These are phyloP conservation scores for Zhuqinia jingwanae DNA, from an alignment of 2,888 invertebrate species.

Conservation along the genomic window DNA sequence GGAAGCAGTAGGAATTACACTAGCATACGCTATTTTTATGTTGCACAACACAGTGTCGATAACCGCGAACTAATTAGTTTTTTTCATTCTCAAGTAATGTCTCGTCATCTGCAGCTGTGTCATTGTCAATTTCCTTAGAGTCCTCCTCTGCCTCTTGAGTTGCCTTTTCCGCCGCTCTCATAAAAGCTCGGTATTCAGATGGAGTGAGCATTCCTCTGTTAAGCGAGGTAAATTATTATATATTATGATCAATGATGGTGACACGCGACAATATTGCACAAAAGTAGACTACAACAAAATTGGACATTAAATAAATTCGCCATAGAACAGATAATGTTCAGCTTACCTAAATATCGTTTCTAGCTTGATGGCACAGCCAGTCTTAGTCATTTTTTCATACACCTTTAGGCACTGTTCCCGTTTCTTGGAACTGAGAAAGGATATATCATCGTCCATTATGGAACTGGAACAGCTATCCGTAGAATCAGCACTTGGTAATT, in stretches of 20 bases:
- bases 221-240: neutral
- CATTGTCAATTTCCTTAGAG: neutral
- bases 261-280: too few species aligned
- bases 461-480: constrained; percentile 45
- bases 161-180: constrained; percentile 74
- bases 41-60: too few species aligned
- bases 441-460: constrained; percentile 62
- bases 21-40: too few species aligned
- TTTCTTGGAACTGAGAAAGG: constrained; percentile 75
- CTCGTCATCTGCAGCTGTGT: neutral
- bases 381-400: constrained; percentile 78
- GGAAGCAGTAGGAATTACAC: too few species aligned
- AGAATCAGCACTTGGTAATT: constrained; percentile 15
- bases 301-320: neutral
- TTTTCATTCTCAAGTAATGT: neutral
- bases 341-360: constrained; percentile 78
- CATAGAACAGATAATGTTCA: neutral
- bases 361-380: constrained; percentile 76
- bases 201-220: constrained; percentile 78
- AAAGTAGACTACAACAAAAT: neutral
- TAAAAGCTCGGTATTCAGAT: constrained; percentile 76
- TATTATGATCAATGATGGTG: neutral
- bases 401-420: constrained; percentile 78
- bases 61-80: too few species aligned
- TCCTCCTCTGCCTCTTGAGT: constrained; percentile 49